Conservation (phyloP, 2,888 invertebrate genomes). For the Ectemnius lituratus region DNA sequence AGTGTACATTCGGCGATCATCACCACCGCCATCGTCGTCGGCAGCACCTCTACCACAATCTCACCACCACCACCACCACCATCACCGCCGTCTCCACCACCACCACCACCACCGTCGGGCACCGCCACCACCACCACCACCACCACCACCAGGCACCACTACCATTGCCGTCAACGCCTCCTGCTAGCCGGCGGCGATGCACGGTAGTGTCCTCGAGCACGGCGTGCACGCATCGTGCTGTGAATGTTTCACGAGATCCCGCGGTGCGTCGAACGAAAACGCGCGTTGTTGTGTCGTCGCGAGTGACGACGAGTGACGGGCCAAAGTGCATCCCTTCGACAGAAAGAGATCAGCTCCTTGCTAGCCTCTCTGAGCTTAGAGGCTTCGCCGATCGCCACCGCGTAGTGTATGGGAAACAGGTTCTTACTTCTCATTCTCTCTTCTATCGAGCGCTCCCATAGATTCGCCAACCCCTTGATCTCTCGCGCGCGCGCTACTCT, state of each 20-base stretch:
- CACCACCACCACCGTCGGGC: constrained; percentile 15
- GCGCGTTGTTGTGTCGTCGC: constrained; percentile 58
- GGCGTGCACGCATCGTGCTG: constrained; percentile 65
- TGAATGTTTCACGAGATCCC: constrained; percentile 62
- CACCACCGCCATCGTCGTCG: constrained; percentile 47
- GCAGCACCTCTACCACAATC: constrained; percentile 48
- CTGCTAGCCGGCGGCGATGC: constrained; percentile 60
- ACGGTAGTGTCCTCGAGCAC: constrained; percentile 65
- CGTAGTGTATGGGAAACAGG: constrained; percentile 64
- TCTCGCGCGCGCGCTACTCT: too few relatives aligned
- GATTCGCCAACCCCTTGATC: background rate
- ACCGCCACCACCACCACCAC: constrained; percentile 26
- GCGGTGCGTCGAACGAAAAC: constrained; percentile 60
- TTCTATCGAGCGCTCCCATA: constrained; percentile 17
- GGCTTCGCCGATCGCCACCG: constrained; percentile 54
- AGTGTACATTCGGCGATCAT: constrained; percentile 37
- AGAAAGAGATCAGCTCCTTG: constrained; percentile 48
- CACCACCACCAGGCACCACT: constrained; percentile 43
- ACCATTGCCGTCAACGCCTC: constrained; percentile 58
- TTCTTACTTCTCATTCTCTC: constrained; percentile 52
- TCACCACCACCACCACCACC: constrained; percentile 40
- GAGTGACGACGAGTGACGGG: constrained; percentile 61
- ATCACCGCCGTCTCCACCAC: constrained; percentile 12
- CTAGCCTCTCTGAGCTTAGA: constrained; percentile 54
- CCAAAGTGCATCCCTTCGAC: constrained; percentile 52